These are phyloP conservation scores for Hyposoter dolosus DNA, from an alignment of 2,888 invertebrate genomes.

Conservation along the genomic window DNA sequence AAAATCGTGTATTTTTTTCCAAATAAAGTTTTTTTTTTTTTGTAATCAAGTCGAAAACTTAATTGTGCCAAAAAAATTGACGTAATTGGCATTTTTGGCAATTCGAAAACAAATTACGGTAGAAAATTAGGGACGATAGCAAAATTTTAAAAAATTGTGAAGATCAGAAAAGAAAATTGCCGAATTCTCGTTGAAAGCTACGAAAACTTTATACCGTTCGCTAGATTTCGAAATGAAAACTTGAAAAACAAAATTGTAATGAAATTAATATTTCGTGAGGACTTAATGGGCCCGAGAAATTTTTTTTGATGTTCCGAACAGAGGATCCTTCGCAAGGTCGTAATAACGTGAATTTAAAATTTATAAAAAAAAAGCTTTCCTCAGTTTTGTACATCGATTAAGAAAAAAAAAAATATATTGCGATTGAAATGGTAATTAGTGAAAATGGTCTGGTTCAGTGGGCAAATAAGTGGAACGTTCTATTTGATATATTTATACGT, in stretches of 20 bases:
- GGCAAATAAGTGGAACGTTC: slow-evolving; percentile 27
- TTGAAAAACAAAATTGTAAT: not conserved
- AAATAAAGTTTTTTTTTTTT: no score
- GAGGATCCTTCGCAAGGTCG: no score
- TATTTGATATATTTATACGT: slow-evolving; percentile 13
- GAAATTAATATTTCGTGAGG: not conserved
- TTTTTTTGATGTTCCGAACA: not conserved
- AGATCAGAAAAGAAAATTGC: not conserved
- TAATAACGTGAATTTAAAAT: not conserved
- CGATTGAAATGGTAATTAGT: slow-evolving; percentile 25
- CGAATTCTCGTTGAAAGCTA: not conserved
- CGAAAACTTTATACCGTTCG: not conserved
- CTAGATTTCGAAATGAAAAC: not conserved
- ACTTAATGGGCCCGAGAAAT: not conserved
- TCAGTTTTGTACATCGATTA: not conserved
- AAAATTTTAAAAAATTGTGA: no score
- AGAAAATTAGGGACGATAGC: no score
- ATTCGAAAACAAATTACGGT: no score
- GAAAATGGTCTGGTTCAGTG: slow-evolving; percentile 4
- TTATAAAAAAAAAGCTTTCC: not conserved
- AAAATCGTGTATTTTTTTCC: no score
- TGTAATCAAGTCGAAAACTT: no score
- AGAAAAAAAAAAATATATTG: not conserved
- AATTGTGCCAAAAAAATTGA: no score
- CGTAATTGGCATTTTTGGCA: no score